phyloP scores from a whole-genome alignment of 2,888 invertebrate species.

The Phaedon cochleariae region DNA sequence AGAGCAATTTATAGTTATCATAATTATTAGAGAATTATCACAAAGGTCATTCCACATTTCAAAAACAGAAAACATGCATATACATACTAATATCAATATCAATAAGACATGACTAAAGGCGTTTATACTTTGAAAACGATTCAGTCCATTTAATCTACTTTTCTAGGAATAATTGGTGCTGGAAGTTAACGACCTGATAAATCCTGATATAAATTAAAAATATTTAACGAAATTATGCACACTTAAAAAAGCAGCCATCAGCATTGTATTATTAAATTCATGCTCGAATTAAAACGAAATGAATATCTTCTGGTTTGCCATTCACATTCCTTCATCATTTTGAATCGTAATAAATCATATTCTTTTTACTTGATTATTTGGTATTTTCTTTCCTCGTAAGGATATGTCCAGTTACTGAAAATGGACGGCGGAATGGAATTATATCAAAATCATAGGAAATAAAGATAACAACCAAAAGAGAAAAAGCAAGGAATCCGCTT shows the following conservation, averaged over 20 bases:
- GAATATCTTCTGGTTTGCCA: not conserved
- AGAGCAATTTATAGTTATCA: not conserved
- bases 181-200: slow-evolving; percentile 31
- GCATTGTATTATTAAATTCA: slow-evolving; percentile 8
- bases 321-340: too few relatives aligned
- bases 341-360: too few relatives aligned
- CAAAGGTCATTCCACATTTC: not conserved
- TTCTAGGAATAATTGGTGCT: slow-evolving; percentile 18
- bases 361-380: too few relatives aligned
- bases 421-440: too few relatives aligned
- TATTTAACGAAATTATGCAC: slow-evolving; percentile 20
- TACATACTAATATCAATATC: slow-evolving; percentile 4
- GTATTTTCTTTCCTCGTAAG: too few relatives aligned
- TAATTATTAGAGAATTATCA: not conserved
- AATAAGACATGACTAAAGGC: not conserved
- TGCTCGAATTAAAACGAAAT: not conserved
- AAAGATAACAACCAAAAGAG: too few relatives aligned
- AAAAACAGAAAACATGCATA: not conserved
- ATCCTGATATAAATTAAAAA: slow-evolving; percentile 20
- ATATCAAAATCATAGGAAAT: too few relatives aligned
- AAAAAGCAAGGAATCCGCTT: too few relatives aligned
- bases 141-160: slow-evolving; percentile 19
- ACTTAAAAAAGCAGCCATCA: slow-evolving; percentile 7
- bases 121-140: slow-evolving; percentile 12
- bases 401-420: too few relatives aligned